Evolutionary conservation across 1,140 invertebrate genomes (phyloP).

Genomic region (Acyrthosiphon pisum): DNA sequence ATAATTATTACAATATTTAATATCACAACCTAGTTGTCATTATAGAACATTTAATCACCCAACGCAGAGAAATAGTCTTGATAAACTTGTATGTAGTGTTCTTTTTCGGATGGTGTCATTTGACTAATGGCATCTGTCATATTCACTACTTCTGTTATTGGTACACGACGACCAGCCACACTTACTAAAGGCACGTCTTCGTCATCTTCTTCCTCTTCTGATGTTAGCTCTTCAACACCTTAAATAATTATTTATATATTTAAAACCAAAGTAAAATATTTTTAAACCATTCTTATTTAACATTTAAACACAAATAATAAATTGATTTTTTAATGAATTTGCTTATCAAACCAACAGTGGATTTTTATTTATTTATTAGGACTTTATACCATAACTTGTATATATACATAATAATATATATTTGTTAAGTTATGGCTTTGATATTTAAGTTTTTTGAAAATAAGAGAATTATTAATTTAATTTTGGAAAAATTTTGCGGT

Average conservation of each 20-base stretch:
- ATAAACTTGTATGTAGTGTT: conserved; percentile 91
- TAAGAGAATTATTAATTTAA: neutral
- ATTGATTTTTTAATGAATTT: neutral
- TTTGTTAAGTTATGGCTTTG: neutral
- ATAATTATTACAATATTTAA: neutral
- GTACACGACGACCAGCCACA: conserved; percentile 80
- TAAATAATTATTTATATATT: conserved; percentile 59
- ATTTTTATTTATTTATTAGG: neutral
- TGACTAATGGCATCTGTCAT: conserved; percentile 75
- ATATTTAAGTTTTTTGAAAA: neutral
- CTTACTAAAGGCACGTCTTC: conserved; percentile 82
- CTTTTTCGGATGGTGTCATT: conserved; percentile 93
- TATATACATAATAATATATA: neutral
- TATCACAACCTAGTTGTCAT: neutral
- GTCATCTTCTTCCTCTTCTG: conserved; percentile 79
- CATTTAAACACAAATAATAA: neutral
- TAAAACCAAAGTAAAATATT: neutral
- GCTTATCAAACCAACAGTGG: neutral
- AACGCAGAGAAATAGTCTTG: conserved; percentile 92
- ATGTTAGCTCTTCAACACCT: conserved; percentile 75
- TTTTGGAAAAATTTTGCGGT: neutral
- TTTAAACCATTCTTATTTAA: neutral
- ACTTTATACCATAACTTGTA: neutral
- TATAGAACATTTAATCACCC: conserved; percentile 67
- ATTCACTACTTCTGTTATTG: conserved; percentile 82